Evolutionary conservation across 1,140 invertebrate genomes (phyloP).

Genomic region (Drosophila triauraria): DNA sequence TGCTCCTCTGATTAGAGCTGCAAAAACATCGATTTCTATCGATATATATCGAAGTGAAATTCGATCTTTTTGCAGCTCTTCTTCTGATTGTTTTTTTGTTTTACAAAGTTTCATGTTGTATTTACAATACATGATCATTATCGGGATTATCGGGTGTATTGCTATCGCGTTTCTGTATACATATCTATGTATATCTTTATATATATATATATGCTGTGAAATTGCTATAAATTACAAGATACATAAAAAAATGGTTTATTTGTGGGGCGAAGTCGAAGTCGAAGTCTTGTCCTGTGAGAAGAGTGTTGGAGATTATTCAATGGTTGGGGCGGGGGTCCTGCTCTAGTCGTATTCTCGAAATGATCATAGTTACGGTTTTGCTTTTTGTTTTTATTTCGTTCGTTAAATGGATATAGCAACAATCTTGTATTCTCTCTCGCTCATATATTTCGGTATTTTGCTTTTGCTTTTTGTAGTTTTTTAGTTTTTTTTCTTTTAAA

Average conservation of each 20-base stretch:
- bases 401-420: conserved; percentile 82
- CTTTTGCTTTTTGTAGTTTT: conserved; percentile 51
- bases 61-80: conserved; percentile 1
- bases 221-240: conserved; percentile 58
- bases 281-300: conserved; percentile 11
- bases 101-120: conserved; percentile 45
- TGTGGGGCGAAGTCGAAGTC: conserved; percentile 20
- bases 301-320: conserved; percentile 23
- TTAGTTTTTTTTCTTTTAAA: conserved; percentile 44
- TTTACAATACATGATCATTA: conserved; percentile 56
- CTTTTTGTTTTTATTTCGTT: conserved; percentile 43
- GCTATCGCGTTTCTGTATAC: conserved; percentile 40
- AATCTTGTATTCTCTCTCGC: conserved; percentile 85
- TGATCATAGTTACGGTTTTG: conserved; percentile 41
- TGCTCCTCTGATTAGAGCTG: conserved; percentile 31
- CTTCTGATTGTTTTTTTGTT: conserved; percentile 33
- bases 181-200: conserved; percentile 10
- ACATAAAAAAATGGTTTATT: conserved; percentile 46
- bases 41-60: background rate
- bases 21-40: background rate
- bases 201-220: conserved; percentile 32
- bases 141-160: conserved; percentile 29
- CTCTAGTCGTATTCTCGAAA: conserved; percentile 32
- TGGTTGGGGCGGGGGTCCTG: conserved; percentile 11
- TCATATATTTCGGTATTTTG: conserved; percentile 70